Percentiles rank a stretch among this genome's conserved stretches.
These are phyloP conservation scores for Cladorhizidae sp. DNA, from an alignment of 37 sponge, comb jelly and placozoan species.

Conservation along the genomic window DNA sequence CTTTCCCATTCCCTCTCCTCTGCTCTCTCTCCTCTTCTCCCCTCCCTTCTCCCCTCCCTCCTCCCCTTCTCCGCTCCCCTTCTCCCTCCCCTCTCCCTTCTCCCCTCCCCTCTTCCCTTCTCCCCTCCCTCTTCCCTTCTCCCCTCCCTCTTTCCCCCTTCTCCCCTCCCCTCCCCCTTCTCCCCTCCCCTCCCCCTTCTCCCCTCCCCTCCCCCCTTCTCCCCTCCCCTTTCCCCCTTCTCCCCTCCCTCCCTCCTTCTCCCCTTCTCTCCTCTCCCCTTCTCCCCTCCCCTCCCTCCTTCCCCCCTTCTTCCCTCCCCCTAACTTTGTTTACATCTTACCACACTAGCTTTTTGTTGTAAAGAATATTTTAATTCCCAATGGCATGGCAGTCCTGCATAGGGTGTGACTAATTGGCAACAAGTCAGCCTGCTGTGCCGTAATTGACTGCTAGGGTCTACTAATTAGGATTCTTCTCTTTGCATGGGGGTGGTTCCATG, in stretches of 20 bases:
- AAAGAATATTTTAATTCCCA: too few species aligned
- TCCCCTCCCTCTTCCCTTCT: not conserved
- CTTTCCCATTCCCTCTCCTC: not conserved
- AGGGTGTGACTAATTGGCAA: too few species aligned
- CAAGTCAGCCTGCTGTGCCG: too few species aligned
- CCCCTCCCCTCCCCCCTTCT: conserved; percentile 10
- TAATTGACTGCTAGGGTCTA: too few species aligned
- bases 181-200: not conserved
- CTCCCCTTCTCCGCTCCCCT: not conserved
- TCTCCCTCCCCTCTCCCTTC: not conserved
- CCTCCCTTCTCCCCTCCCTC: conserved; percentile 1
- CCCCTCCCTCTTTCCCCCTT: not conserved
- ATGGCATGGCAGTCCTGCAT: too few species aligned
- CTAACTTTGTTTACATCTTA: too few species aligned
- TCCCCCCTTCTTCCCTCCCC: too few species aligned
- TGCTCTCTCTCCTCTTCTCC: not conserved
- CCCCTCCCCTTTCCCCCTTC: not conserved
- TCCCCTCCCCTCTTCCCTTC: not conserved
- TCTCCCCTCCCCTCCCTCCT: too few species aligned
- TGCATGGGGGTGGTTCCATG: too few species aligned
- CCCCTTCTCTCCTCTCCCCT: not conserved
- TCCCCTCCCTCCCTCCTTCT: not conserved
- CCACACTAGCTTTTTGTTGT: too few species aligned
- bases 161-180: not conserved
- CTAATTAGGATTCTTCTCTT: too few species aligned